Evolutionary conservation across 1,140 invertebrate species (phyloP).

Genomic region (Caenorhabditis remanei): DNA sequence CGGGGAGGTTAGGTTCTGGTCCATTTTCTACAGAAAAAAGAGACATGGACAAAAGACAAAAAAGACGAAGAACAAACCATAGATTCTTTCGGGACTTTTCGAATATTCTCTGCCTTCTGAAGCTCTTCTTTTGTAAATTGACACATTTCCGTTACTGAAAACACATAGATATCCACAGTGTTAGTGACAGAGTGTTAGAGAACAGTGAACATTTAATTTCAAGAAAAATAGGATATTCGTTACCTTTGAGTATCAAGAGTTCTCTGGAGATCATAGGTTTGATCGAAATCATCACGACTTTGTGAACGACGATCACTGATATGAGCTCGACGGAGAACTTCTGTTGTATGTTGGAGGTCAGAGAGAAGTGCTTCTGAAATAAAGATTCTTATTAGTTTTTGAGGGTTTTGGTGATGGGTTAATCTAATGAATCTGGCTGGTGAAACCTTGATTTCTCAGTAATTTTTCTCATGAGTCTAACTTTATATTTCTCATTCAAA

Average conservation of each 20-base stretch:
- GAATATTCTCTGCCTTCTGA: constrained; percentile 2
- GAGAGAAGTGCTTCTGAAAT: constrained; percentile 68
- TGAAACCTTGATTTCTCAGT: background rate
- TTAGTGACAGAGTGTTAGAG: background rate
- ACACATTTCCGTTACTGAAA: constrained; percentile 12
- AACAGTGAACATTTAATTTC: background rate
- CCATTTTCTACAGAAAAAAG: constrained; percentile 24
- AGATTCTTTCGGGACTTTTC: background rate
- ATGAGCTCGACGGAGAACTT: constrained; percentile 65
- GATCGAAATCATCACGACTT: constrained; percentile 67
- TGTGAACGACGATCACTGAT: constrained; percentile 58
- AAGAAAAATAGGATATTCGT: background rate
- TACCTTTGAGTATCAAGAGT: constrained; percentile 19
- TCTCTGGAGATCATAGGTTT: constrained; percentile 69
- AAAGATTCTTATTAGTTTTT: constrained; percentile 24
- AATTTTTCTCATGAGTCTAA: too few species aligned
- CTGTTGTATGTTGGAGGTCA: constrained; percentile 68
- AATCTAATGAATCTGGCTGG: background rate
- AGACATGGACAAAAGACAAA: background rate
- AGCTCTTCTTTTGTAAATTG: background rate
- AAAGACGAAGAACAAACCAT: constrained; percentile 19
- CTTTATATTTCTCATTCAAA: too few species aligned
- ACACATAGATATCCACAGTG: background rate
- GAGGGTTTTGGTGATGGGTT: background rate
- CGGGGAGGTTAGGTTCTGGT: background rate